Percentiles rank a stretch among this genome's conserved stretches.
phyloP scores from a whole-genome alignment of 2,113 vertebrate genomes.

The Leptosomus discolor region DNA sequence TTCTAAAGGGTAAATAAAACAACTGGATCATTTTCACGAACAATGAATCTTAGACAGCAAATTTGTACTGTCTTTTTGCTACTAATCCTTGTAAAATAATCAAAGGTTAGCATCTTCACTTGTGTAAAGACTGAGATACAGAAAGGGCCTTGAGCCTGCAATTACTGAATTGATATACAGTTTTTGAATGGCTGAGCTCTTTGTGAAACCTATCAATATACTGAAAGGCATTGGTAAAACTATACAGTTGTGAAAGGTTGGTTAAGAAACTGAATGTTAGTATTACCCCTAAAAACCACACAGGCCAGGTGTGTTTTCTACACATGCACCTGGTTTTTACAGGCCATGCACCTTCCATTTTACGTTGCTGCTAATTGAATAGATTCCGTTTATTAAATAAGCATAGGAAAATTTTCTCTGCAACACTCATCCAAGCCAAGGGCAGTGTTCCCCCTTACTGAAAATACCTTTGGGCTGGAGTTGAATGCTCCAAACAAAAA shows the following conservation, averaged over 20 bases:
- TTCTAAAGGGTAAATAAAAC: neutral
- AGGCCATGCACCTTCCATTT: neutral
- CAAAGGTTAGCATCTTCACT: neutral
- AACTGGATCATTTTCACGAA: neutral
- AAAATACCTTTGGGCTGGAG: neutral
- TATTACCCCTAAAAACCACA: neutral
- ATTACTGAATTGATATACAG: neutral
- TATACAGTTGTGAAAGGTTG: neutral
- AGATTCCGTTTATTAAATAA: neutral
- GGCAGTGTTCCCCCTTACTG: neutral
- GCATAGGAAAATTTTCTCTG: neutral
- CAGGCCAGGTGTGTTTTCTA: neutral
- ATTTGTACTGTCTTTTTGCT: neutral
- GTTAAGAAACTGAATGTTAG: neutral
- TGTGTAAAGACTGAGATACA: neutral
- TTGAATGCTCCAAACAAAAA: neutral
- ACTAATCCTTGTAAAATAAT: neutral
- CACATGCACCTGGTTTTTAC: no score
- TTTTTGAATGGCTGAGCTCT: neutral
- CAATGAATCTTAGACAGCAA: neutral
- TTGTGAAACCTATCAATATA: neutral
- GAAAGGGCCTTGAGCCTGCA: neutral
- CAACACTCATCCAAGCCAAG: neutral
- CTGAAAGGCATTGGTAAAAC: neutral
- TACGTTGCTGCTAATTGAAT: neutral